Percentiles rank a stretch among this genome's conserved stretches.
Evolutionary conservation across 92 coral and sea anemone genomes (phyloP).

Genomic region (Phenganax stokvisi): DNA sequence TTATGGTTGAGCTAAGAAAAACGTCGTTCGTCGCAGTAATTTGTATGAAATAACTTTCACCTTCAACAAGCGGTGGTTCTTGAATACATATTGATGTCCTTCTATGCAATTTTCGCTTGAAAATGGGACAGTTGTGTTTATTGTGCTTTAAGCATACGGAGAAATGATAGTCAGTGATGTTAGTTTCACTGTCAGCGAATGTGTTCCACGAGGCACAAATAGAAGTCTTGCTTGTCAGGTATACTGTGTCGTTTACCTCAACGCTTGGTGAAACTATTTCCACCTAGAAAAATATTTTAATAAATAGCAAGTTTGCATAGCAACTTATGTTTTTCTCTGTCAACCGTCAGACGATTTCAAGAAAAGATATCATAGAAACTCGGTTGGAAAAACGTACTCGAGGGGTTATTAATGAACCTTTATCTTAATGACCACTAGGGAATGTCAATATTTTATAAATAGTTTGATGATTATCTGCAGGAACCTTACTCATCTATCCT

Average conservation of each 20-base stretch:
- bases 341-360: too few species aligned
- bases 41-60: conserved; percentile 62
- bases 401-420: too few species aligned
- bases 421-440: too few species aligned
- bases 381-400: too few species aligned
- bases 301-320: too few species aligned
- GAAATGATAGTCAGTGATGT: conserved; percentile 50
- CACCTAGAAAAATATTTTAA: conserved; percentile 44
- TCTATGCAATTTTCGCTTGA: conserved; percentile 52
- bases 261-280: conserved; percentile 56
- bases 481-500: too few species aligned
- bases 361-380: too few species aligned
- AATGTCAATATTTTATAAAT: too few species aligned
- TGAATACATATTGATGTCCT: conserved; percentile 64
- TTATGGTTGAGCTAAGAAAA: conserved; percentile 47
- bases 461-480: too few species aligned
- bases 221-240: conserved; percentile 59
- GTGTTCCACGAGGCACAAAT: conserved; percentile 73
- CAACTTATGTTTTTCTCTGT: too few species aligned
- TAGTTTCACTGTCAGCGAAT: conserved; percentile 58
- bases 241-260: conserved; percentile 48
- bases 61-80: conserved; percentile 60
- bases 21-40: conserved; percentile 71
- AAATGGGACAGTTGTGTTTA: conserved; percentile 51
- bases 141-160: conserved; percentile 66